phyloP scores from a whole-genome alignment of 30 jellyfish, hydroid and myxozoan species.

The Aurelia aurita complex sp. Pacific region DNA sequence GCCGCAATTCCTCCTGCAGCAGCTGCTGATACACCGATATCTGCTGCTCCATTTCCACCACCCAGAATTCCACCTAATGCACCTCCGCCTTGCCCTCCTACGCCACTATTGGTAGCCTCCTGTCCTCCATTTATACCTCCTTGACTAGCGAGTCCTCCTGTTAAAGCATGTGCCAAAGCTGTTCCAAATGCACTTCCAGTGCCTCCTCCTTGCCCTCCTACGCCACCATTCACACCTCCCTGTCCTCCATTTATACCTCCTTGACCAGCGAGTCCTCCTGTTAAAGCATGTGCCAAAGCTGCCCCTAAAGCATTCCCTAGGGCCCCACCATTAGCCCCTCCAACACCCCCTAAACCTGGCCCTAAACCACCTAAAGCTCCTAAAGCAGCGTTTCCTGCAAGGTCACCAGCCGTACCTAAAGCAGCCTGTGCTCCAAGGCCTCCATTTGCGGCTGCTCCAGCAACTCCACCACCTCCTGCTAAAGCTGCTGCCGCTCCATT shows the following conservation, averaged over 20 bases:
- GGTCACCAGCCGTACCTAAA: constrained; percentile 45
- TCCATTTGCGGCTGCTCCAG: constrained; percentile 31
- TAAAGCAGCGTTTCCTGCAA: constrained; percentile 58
- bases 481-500: constrained; percentile 35
- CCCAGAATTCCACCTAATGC: constrained; percentile 29
- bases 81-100: constrained; percentile 24
- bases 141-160: constrained; percentile 31
- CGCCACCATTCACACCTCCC: constrained; percentile 23
- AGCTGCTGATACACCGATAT: constrained; percentile 57
- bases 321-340: constrained; percentile 35
- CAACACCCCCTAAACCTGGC: constrained; percentile 10
- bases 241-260: constrained; percentile 16
- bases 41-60: constrained; percentile 26
- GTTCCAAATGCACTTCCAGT: constrained; percentile 20
- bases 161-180: constrained; percentile 19
- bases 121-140: constrained; percentile 21
- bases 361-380: constrained; percentile 44
- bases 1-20: constrained; percentile 54
- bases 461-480: constrained; percentile 37
- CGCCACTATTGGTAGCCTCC: constrained; percentile 26
- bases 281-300: constrained; percentile 20
- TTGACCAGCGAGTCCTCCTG: constrained; percentile 26
- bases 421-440: constrained; percentile 44
- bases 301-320: constrained; percentile 28
- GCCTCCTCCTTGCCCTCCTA: constrained; percentile 10